Evolutionary conservation across 1,140 invertebrate species (phyloP).

Genomic region (Coboldia fuscipes): DNA sequence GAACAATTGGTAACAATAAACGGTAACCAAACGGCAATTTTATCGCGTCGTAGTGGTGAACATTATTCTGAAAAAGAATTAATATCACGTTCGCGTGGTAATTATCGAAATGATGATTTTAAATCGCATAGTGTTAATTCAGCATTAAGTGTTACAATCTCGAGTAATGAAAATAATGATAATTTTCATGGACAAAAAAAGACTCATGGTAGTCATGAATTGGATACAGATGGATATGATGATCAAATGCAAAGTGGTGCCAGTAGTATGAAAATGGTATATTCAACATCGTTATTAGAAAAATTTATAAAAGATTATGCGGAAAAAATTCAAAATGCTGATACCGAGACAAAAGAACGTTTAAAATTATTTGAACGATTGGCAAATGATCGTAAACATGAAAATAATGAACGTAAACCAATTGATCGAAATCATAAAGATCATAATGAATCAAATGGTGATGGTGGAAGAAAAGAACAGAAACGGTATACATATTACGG

Average conservation of each 20-base stretch:
- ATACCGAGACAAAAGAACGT: conserved; percentile 21
- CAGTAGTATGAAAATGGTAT: conserved; percentile 16
- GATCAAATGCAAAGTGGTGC: conserved; percentile 16
- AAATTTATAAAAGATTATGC: conserved; percentile 32
- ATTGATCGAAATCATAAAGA: background rate
- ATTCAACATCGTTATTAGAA: conserved; percentile 26
- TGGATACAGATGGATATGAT: conserved; percentile 5
- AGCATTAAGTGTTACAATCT: too few species aligned
- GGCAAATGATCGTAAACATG: conserved; percentile 11
- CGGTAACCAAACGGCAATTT: background rate
- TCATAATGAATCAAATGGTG: too few species aligned
- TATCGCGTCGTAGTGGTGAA: background rate
- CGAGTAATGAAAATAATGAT: too few species aligned
- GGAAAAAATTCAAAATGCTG: conserved; percentile 30
- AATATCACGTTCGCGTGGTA: background rate
- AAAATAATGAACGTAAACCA: conserved; percentile 2
- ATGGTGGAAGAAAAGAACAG: conserved; percentile 24
- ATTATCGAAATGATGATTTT: too few species aligned
- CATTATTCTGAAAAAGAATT: background rate
- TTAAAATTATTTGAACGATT: conserved; percentile 23
- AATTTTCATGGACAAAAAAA: background rate
- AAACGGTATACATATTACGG: conserved; percentile 8
- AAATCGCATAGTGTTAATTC: background rate
- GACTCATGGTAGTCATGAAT: background rate
- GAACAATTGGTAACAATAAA: too few species aligned